Conservation (phyloP, 2,797 vertebrate species). For the Pseudochromis fuscus region DNA sequence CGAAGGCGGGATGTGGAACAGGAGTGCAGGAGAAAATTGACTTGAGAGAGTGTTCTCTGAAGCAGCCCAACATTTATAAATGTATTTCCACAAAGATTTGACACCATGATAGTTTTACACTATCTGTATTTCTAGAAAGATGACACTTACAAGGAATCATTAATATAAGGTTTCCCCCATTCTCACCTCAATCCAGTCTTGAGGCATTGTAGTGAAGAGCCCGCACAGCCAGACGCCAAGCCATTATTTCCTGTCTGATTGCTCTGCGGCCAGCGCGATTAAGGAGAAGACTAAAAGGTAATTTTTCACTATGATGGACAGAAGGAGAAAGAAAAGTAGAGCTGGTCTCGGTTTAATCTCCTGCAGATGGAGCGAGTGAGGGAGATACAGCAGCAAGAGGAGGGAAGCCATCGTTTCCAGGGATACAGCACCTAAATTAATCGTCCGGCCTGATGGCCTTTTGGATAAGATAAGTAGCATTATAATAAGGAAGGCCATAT, state of each 20-base stretch:
- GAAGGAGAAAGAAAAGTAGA: conserved; percentile 74
- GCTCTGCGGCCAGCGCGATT: conserved; percentile 75
- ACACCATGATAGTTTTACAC: conserved; percentile 64
- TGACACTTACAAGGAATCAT: conserved; percentile 71
- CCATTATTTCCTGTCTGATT: conserved; percentile 79
- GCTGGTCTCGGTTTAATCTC: conserved; percentile 78
- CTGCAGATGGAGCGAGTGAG: conserved; percentile 62
- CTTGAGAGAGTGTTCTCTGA: conserved; percentile 49
- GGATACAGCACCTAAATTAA: conserved; percentile 77
- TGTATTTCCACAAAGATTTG: conserved; percentile 63
- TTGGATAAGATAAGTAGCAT: conserved; percentile 80
- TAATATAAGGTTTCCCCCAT: conserved; percentile 61
- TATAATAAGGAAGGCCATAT: conserved; percentile 73
- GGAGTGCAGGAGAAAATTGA: conserved; percentile 44
- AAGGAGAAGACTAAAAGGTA: conserved; percentile 80
- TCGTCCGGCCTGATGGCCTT: conserved; percentile 76
- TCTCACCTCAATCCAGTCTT: conserved; percentile 65
- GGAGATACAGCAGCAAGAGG: conserved; percentile 52
- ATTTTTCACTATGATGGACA: conserved; percentile 83
- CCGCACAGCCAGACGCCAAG: conserved; percentile 61
- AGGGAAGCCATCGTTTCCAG: conserved; percentile 64
- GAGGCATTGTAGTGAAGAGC: conserved; percentile 59
- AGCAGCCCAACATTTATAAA: conserved; percentile 64
- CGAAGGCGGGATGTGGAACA: conserved; percentile 8
- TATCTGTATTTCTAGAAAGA: conserved; percentile 69